These are phyloP conservation scores for Onychostoma macrolepis DNA, from an alignment of 2,113 vertebrate species.

Conservation along the genomic window DNA sequence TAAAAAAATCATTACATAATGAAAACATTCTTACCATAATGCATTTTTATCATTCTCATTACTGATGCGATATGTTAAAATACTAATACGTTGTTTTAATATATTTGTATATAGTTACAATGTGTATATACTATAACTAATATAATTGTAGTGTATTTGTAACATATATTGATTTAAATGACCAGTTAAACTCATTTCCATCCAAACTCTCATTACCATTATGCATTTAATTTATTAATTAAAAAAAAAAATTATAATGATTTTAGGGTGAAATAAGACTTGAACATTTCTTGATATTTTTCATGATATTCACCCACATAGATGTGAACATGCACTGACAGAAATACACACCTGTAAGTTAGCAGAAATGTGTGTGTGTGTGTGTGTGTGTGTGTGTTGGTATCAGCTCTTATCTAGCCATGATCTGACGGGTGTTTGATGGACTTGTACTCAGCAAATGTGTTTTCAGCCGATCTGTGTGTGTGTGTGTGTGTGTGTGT, in stretches of 20 bases:
- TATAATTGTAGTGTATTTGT: background rate
- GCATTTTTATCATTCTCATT: background rate
- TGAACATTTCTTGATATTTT: background rate
- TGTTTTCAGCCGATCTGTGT: background rate
- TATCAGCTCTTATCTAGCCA: constrained; percentile 1
- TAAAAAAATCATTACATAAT: too few relatives aligned
- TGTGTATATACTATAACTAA: background rate
- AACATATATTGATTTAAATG: background rate
- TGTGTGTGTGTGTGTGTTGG: constrained; percentile 42
- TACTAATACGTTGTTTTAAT: background rate
- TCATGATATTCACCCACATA: constrained; percentile 31
- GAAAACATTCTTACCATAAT: background rate
- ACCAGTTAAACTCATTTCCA: background rate
- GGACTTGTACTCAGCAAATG: constrained; percentile 23
- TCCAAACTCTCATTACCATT: background rate
- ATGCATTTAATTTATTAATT: too few relatives aligned
- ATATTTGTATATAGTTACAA: background rate
- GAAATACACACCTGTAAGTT: background rate
- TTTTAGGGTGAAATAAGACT: background rate
- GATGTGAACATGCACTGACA: constrained; percentile 49
- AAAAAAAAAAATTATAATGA: too few relatives aligned
- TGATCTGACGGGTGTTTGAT: constrained; percentile 26
- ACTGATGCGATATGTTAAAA: background rate
- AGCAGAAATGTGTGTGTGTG: constrained; percentile 50
- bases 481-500: background rate